Evolutionary conservation across 2,888 invertebrate species (phyloP), one percentile per base, ranked within the genome.

Genomic region (Subacronicta megacephala): DNA sequence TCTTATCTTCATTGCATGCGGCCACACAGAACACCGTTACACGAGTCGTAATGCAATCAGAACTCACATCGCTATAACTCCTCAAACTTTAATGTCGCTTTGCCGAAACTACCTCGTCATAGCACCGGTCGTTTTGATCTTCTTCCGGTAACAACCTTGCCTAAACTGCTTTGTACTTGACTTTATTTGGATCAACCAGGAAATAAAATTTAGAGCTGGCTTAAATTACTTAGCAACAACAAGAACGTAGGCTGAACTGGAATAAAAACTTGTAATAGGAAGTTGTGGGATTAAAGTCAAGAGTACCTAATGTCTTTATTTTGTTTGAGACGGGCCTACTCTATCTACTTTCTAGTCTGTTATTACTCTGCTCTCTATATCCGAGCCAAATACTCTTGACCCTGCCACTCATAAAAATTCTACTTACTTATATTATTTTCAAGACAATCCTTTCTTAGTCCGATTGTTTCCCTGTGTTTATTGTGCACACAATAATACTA

Each of bases 1-100:
- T 87, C 81, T 89, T 90, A 90, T 89, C 89, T 88, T 72, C 76
- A 78, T 78, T 80, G 81, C 81, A 76, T 75, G 80, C 75, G 78
- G 57, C 72, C 73, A 75, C 80, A 79, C 71, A 65, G 65, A 71
- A 70, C 75, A 87, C 90, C 89, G 89, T 90, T 90, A 90, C 80
- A 72, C 75, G 79, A 67, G 77, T 82, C 73, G 80, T 62, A 26
- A 54, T 82, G 83, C 79, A 84, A 88, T 87, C 85, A 72, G 68
- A 72, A 62, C 73, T 69, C 44, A 52, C 70, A 77, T 78, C 77
- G 23, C 71, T 57, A 36, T 16, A 41, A 63, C 47, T 57, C 54
- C 62, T 72, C 61, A 64, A 75, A 73, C 56, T 75, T 72, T 67
- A 59, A 59, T 58, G 62, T 42, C 16, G 29, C 17, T 66, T 43